phyloP scores from a whole-genome alignment of 2,113 vertebrate genomes.

The Pogona vitticeps region DNA sequence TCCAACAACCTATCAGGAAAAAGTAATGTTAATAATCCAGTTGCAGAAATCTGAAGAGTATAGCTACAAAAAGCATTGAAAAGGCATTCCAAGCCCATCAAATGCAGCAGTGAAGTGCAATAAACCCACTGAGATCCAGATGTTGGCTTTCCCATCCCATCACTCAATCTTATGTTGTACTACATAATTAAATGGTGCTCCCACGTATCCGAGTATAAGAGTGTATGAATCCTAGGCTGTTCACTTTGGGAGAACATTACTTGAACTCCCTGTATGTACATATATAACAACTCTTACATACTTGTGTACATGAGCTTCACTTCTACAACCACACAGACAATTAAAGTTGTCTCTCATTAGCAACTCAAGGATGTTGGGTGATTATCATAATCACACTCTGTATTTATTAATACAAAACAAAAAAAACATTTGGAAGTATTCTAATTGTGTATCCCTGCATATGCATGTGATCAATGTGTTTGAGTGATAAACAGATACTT shows the following conservation, averaged over 20 bases:
- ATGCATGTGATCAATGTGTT: not conserved
- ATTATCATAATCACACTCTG: not conserved
- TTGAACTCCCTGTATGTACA: not conserved
- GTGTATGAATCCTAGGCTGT: not conserved
- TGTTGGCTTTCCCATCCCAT: not conserved
- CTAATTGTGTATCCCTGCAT: not conserved
- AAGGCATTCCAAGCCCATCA: not conserved
- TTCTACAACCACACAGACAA: not conserved
- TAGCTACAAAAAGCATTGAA: not conserved
- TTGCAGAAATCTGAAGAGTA: not conserved
- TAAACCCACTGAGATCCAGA: not conserved
- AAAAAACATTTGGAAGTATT: not conserved
- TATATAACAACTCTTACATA: not conserved
- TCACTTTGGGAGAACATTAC: not conserved
- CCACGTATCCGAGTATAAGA: not conserved
- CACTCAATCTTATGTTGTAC: not conserved
- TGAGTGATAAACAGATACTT: slow-evolving; percentile 26
- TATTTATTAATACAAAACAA: not conserved
- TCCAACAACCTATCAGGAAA: slow-evolving; percentile 86
- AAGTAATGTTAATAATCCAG: slow-evolving; percentile 7
- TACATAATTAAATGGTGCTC: not conserved
- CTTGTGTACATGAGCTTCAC: not conserved
- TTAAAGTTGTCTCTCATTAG: not conserved
- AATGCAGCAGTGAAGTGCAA: not conserved
- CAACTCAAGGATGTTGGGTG: not conserved